These are phyloP conservation scores for Luffia ferchaultella DNA, from an alignment of 2,888 invertebrate species.

Conservation along the genomic window DNA sequence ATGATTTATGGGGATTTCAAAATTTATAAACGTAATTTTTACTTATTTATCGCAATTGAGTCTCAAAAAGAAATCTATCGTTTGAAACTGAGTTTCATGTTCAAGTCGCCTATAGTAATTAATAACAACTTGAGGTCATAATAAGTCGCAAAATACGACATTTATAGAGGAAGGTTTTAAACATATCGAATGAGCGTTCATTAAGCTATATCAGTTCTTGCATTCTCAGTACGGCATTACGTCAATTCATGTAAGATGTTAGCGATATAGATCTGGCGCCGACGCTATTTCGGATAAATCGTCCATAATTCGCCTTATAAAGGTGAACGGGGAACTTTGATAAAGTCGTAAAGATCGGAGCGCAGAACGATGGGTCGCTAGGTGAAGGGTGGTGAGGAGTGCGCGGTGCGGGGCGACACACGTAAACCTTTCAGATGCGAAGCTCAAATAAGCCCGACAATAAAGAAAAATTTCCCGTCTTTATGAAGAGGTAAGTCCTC, in stretches of 20 bases:
- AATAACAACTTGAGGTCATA: too few species aligned
- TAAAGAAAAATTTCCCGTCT: conserved; percentile 66
- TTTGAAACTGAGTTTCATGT: too few species aligned
- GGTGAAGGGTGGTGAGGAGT: not conserved
- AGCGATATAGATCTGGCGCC: not conserved
- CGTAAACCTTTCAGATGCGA: conserved; percentile 54
- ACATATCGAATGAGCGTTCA: too few species aligned
- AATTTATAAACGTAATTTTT: too few species aligned
- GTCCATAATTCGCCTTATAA: not conserved
- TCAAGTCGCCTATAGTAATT: too few species aligned
- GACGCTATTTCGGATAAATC: not conserved
- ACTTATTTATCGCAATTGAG: too few species aligned
- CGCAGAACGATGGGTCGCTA: not conserved
- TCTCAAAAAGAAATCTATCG: too few species aligned
- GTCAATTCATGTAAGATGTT: not conserved
- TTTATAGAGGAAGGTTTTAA: too few species aligned
- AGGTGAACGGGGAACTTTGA: not conserved
- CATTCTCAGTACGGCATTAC: too few species aligned
- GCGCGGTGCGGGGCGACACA: conserved; percentile 15
- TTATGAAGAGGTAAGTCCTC: conserved; percentile 66
- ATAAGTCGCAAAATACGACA: too few species aligned
- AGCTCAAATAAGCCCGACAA: conserved; percentile 61
- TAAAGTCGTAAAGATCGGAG: not conserved
- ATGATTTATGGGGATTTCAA: too few species aligned
- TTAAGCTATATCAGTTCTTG: too few species aligned